phyloP scores from a whole-genome alignment of 2,888 invertebrate genomes.

The Clusia tigrina region DNA sequence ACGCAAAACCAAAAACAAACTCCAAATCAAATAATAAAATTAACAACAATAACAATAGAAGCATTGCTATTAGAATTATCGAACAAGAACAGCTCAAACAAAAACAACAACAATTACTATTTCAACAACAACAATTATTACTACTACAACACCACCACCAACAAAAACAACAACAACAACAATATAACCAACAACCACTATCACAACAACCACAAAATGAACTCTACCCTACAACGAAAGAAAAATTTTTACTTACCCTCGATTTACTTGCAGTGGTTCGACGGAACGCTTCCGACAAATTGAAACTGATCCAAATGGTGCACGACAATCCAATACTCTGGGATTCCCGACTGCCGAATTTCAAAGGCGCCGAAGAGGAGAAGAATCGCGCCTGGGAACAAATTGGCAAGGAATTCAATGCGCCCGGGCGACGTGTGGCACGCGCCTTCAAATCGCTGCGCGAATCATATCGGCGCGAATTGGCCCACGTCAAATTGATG shows the following conservation, averaged over 20 bases:
- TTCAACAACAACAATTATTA: not conserved
- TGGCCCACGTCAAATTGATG: slow-evolving; percentile 61
- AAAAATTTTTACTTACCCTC: slow-evolving; percentile 46
- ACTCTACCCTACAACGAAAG: slow-evolving; percentile 37
- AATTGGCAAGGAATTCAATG: slow-evolving; percentile 61
- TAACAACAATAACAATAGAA: not conserved
- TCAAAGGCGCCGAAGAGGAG: slow-evolving; percentile 62
- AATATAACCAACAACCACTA: slow-evolving; percentile 24
- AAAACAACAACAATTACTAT: slow-evolving; percentile 1
- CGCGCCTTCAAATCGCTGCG: slow-evolving; percentile 60
- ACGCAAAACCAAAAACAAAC: slow-evolving; percentile 9
- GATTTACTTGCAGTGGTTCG: slow-evolving; percentile 56
- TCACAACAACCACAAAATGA: slow-evolving; percentile 8
- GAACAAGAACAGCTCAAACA: not conserved
- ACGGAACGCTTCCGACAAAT: slow-evolving; percentile 61
- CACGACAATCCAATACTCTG: slow-evolving; percentile 61
- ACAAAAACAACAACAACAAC: slow-evolving; percentile 17
- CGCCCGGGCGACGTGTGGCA: slow-evolving; percentile 60
- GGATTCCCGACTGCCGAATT: slow-evolving; percentile 61
- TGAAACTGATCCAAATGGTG: slow-evolving; percentile 62
- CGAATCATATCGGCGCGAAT: slow-evolving; percentile 60
- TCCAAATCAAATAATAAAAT: not conserved
- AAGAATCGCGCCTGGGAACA: slow-evolving; percentile 61
- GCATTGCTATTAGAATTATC: not conserved
- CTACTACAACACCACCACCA: no score